Evolutionary conservation across 2,797 vertebrate species (phyloP), one percentile per base, ranked within the genome.

Genomic region (Holocentrus rufus): DNA sequence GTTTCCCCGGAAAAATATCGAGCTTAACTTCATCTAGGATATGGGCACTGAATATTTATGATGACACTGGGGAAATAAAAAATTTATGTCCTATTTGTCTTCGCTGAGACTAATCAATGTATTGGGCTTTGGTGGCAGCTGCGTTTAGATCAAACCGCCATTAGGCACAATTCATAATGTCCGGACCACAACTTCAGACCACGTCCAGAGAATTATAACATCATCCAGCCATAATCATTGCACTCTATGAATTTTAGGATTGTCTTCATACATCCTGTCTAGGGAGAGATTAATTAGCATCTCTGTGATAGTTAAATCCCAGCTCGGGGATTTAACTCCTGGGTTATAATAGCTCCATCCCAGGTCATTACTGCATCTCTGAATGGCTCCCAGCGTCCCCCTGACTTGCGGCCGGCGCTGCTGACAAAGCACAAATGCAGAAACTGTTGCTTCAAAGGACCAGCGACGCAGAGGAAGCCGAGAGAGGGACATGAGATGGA

Each of bases 21-120:
- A 55, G 47, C 23, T 42, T 23, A 2, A 74, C 55, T 76, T 56
- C 25, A 52, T 59, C 44, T 50, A 15, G 30, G 15, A 36, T 73
- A 77, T 65, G 70, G 77, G 54, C 36, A 42, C 53, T 79, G 56
- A 64, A 74, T 80, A 81, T 87, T 84, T 81, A 85, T 81, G 74
- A 72, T 55, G 31, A 39, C 60, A n/a, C 18, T 18, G 31, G 34
- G 53, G 60, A 17, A 17, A 77, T 82, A 67, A 73, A 80, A 72
- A 46, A 72, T 74, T 74, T 17, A 80, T 80, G 74, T 36, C 34
- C 56, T 72, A 74, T 80, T 84, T 76, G 65, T 85, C 71, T 75
- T 77, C 50, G 34, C 9, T 57, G 60, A 50, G 53, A 47, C n/a
- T 64, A 39, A 77, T 74, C 9, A 1, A 73, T 64, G 64, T 57